Base-by-base conservation (phyloP, 2,113 vertebrate genomes). In the Jaculus jaculus region DNA sequence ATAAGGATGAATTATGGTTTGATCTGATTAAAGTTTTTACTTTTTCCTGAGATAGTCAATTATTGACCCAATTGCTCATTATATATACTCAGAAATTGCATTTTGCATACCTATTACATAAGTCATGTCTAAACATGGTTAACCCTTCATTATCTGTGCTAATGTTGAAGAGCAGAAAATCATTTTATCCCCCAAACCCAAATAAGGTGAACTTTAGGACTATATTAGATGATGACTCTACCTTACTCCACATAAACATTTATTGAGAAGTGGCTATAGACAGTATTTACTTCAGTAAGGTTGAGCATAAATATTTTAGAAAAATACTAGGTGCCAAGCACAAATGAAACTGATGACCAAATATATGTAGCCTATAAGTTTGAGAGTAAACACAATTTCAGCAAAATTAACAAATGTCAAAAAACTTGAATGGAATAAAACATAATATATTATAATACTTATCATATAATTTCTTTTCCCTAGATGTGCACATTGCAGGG, bases 11-110 rank as follows among this genome's bases (percentile, higher is more conserved):
- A 92, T 95, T 94, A 94, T 92, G 34, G 39, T 42, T 84, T 89
- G 65, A 88, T 92, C 90, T 0, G 0, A 86, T 91, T 93, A 81
- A 93, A 93, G 60, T 51, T 92, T 95, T 93, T 66, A 78, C 34
- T 78, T 97, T 96, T 96, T 74, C 74, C 81, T 87, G 84, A 95
- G 51, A 93, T 88, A 87, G 84, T 94, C 89, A 88, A 94, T 96
- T 96, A 87, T 89, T 96, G 34, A 96, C 20, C 77, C 74, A 95
- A 87, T 61, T 95, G 60, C 47, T 34, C 66, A 93, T 47, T 73
- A 68, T 39, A 90, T 79, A 65, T 58, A 87, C 69, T 85, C 30
- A 71, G 42, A 90, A 95, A 65, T 17, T 51, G 94, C 32, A 73
- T 92, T 93, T 77, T 95, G 30, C 65, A 91, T 84, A 42, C 3